Evolutionary conservation across 2,888 invertebrate genomes (phyloP).

Genomic region (Clepsis dumicolana): DNA sequence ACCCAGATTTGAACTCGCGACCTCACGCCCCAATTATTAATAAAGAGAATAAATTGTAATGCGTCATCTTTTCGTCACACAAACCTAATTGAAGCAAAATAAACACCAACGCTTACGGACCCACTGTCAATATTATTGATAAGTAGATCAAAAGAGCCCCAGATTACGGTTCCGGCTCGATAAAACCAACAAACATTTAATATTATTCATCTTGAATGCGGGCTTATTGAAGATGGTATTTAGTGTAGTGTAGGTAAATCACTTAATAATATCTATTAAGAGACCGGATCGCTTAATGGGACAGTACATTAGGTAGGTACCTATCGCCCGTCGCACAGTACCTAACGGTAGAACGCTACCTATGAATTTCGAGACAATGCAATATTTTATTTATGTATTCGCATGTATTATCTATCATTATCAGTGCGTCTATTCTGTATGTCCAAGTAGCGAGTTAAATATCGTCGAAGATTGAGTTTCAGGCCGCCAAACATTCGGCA

Average conservation of each 20-base stretch:
- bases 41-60: constrained; percentile 19
- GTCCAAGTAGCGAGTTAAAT: background rate
- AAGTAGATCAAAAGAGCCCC: constrained; percentile 67
- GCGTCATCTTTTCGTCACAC: constrained; percentile 34
- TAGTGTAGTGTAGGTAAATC: constrained; percentile 10
- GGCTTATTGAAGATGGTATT: constrained; percentile 12
- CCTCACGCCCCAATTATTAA: constrained; percentile 26
- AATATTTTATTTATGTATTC: background rate
- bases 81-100: constrained; percentile 27
- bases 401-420: no score
- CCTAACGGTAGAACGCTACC: no score
- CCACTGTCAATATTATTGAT: constrained; percentile 72
- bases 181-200: constrained; percentile 32
- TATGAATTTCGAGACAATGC: background rate
- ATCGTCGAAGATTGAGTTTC: background rate
- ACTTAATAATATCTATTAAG: constrained; percentile 25
- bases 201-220: constrained; percentile 9
- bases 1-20: constrained; percentile 9
- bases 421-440: no score
- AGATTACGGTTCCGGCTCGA: constrained; percentile 46
- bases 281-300: constrained; percentile 17
- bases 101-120: constrained; percentile 52
- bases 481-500: no score
- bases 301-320: constrained; percentile 17
- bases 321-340: background rate